These are phyloP conservation scores for Rallus crepitans DNA, from an alignment of 2,797 vertebrate genomes.

Conservation along the genomic window DNA sequence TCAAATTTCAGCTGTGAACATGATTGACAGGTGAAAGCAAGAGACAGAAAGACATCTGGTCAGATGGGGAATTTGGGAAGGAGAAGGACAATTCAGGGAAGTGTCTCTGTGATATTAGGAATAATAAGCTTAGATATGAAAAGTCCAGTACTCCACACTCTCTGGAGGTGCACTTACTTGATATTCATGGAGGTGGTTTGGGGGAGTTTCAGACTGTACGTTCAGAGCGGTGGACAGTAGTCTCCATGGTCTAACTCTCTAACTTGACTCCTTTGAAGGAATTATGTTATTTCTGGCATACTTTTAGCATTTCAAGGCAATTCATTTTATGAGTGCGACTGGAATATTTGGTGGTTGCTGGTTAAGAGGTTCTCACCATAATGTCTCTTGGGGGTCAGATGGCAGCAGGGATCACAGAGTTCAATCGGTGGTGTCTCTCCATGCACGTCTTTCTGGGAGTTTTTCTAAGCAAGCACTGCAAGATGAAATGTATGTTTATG, in stretches of 20 bases:
- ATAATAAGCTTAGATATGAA: constrained; percentile 79
- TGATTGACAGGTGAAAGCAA: constrained; percentile 82
- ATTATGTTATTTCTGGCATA: constrained; percentile 42
- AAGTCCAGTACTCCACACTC: constrained; percentile 22
- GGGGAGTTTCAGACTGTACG: constrained; percentile 29
- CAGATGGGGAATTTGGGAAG: constrained; percentile 78
- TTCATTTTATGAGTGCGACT: neutral
- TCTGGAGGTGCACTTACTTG: constrained; percentile 51
- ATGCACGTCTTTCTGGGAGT: neutral
- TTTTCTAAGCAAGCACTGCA: neutral
- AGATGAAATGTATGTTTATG: neutral
- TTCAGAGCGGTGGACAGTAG: neutral
- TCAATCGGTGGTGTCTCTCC: neutral
- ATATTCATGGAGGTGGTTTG: constrained; percentile 56
- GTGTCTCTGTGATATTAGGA: constrained; percentile 74
- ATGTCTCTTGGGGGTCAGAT: neutral
- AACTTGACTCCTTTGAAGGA: constrained; percentile 22
- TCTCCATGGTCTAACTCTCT: neutral
- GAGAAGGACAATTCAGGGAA: constrained; percentile 75
- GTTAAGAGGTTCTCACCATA: neutral
- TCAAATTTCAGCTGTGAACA: constrained; percentile 80
- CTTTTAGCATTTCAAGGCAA: neutral
- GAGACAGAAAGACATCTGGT: constrained; percentile 76
- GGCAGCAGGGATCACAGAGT: neutral
- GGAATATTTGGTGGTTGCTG: neutral